Evolutionary conservation across 2,888 invertebrate genomes (phyloP), one percentile per base, ranked within the genome.

Genomic region (Anorthoa munda): DNA sequence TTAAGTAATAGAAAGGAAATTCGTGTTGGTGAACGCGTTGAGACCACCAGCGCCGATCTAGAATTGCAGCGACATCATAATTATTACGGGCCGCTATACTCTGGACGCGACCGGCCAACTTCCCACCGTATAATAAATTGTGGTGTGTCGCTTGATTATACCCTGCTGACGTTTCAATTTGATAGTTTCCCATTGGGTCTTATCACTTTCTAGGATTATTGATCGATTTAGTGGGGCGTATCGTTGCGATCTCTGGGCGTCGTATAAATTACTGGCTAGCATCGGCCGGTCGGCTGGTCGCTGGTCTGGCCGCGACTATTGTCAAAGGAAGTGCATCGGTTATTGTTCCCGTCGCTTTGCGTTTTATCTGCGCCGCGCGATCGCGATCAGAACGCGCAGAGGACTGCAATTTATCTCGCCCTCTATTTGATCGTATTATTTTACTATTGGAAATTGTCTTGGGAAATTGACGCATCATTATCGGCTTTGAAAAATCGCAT

Each of bases 301-400:
- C 69, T 71, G 74, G 81, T 86, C 85, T 83, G 80, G 87, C 88
- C 84, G 82, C 84, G 87, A 90, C 91, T 90, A 93, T 94, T 95
- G 95, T 95, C 94, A 94, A 93, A 95, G 95, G 94, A 94, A 94
- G 94, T 94, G 94, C 94, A 94, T 95, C 94, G 92, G 94, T 95
- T 95, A 95, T 96, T 95, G 95, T 95, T 95, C 93, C 90, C 90
- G 90, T 93, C 91, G 93, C 90, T 93, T 93, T 91, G 89, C 88
- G 89, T 91, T 90, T 93, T 95, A 95, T 95, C 94, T 90, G 80
- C 78, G 81, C 89, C 89, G 90, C 86, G 88, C 88, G 86, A 95
- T 95, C 94, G 90, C 89, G 83, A 89, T 89, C 82, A 85, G 87
- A 87, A 88, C 86, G 88, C 88, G 85, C 80, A 79, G 85, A 85